Base-by-base conservation (phyloP, 2,888 invertebrate genomes). In the Tiliacea aurago region DNA sequence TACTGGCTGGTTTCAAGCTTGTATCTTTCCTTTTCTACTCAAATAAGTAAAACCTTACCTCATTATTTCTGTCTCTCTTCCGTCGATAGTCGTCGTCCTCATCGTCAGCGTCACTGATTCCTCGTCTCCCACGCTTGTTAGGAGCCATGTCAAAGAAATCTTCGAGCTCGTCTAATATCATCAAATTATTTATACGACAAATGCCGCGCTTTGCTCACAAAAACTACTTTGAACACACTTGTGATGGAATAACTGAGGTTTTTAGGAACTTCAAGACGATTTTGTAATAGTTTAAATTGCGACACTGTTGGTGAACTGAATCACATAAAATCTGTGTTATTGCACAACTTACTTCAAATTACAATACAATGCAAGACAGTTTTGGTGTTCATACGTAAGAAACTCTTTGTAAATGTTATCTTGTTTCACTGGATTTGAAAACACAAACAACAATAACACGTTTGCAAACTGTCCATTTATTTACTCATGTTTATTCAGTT, bases 11-110 rank as follows among this genome's bases (percentile, higher is more conserved):
- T 28, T 13, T 55, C 33, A n/a, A 59, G 41, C 4, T n/a, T 18
- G n/a, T 13, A 13, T n/a, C 0, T 37, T 76, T n/a, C 9, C n/a
- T 66, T 37, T 67, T 45, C 6, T n/a, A 13, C 1, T 37, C 15
- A 20, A 43, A 2, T 13, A n/a, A 20, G 4, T 23, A 18, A 28
- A 43, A 11, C 10, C 43, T 62, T 94, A 97, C 98, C 97, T 98
- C 97, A 94, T 98, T 98, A 94, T 98, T 98, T 87, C 98, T 97
- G 88, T 98, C 98, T 51, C 98, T 95, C 69, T 97, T 97, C 84
- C 97, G 97, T 76, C 98, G 96, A 89, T 98, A 98, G 86, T 98
- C 98, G 20, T 97, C 98, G 67, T 97, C 97, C 63, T 97, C 97
- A 84, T 97, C 97, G 66, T 97, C 97, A 18, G 97, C 97, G 80